Conservation (phyloP, 2,888 invertebrate genomes). For the Stenodera caucasica region DNA sequence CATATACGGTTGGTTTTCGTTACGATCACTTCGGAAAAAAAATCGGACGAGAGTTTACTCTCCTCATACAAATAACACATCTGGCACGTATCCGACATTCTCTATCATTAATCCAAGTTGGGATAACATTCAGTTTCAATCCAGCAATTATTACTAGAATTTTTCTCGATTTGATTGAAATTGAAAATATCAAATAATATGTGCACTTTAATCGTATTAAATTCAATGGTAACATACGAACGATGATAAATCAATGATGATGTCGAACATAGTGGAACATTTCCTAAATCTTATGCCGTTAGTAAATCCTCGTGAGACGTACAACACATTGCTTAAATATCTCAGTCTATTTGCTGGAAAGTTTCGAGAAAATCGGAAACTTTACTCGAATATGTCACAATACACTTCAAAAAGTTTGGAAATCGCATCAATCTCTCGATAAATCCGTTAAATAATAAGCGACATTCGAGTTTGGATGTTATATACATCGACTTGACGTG, state of each 20-base stretch:
- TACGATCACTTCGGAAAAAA: no score
- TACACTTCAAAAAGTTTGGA: no score
- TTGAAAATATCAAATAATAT: background rate
- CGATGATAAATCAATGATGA: constrained; percentile 25
- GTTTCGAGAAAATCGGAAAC: no score
- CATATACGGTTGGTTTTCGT: no score
- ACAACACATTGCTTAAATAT: constrained; percentile 24
- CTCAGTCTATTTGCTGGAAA: background rate
- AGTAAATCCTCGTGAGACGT: constrained; percentile 28
- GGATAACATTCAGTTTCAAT: background rate
- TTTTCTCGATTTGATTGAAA: background rate
- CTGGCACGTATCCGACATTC: background rate
- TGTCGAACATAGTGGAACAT: constrained; percentile 25
- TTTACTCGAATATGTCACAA: background rate
- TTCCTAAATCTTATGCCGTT: constrained; percentile 27
- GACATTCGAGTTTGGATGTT: no score
- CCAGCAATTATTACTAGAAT: constrained; percentile 7
- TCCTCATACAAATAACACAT: no score
- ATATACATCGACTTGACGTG: no score
- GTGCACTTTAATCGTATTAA: constrained; percentile 21
- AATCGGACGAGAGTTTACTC: no score
- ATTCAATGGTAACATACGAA: constrained; percentile 22
- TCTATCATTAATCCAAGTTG: background rate
- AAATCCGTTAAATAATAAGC: no score
- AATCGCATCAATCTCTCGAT: no score